Evolutionary conservation across 2,797 vertebrate genomes (phyloP).

Genomic region (Aldrovandia affinis): DNA sequence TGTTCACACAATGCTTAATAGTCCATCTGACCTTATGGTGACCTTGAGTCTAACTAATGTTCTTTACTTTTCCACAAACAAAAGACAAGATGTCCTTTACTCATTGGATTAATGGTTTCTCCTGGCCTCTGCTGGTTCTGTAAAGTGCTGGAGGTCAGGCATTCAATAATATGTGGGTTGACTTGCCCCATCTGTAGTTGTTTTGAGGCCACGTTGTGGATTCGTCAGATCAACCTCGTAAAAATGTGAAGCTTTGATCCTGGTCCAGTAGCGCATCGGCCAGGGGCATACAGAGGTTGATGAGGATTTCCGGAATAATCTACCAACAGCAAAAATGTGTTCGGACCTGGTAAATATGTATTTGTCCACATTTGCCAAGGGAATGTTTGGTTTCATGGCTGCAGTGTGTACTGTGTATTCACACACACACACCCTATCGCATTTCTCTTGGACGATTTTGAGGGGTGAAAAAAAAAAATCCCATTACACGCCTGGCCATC

Average conservation of each 20-base stretch:
- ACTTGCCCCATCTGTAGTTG: conserved; percentile 8
- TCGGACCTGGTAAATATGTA: not conserved
- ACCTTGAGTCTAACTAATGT: conserved; percentile 11
- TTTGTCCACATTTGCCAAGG: not conserved
- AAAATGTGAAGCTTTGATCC: not conserved
- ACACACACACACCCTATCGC: not conserved
- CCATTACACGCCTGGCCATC: conserved; percentile 2
- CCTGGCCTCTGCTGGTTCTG: not conserved
- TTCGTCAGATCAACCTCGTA: not conserved
- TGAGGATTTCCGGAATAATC: not conserved
- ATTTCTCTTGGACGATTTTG: not conserved
- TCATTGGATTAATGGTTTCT: not conserved
- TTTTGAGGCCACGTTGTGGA: not conserved
- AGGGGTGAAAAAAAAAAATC: not conserved
- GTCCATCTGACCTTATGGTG: conserved; percentile 3
- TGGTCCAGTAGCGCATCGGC: not conserved
- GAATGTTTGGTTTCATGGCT: not conserved
- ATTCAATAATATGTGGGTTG: not conserved
- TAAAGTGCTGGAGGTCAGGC: conserved; percentile 9
- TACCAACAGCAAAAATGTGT: not conserved
- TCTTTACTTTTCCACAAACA: not conserved
- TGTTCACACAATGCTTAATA: not conserved
- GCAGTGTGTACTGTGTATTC: not conserved
- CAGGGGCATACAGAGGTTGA: not conserved
- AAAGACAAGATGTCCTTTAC: conserved; percentile 15